These are phyloP conservation scores for Thera obeliscata DNA, from an alignment of 2,888 invertebrate species.

Conservation along the genomic window DNA sequence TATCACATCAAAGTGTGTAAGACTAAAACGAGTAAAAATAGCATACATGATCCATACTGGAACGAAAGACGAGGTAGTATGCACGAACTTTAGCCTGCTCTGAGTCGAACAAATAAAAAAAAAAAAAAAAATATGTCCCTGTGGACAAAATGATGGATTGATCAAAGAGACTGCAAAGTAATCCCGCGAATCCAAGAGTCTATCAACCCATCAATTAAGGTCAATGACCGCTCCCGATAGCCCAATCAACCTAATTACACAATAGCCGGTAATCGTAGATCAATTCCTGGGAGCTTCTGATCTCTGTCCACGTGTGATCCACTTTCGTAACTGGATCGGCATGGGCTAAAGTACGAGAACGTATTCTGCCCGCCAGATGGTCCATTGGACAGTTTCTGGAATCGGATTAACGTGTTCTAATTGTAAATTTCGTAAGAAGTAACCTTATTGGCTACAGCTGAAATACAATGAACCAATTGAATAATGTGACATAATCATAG, in stretches of 20 bases:
- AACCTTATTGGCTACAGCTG: background rate
- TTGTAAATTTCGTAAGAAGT: constrained; percentile 1
- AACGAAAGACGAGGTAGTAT: no score
- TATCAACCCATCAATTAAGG: constrained; percentile 17
- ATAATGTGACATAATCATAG: no score
- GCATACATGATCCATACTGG: no score
- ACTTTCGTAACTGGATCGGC: constrained; percentile 49
- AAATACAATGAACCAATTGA: no score
- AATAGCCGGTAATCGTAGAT: constrained; percentile 63
- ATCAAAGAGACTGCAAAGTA: no score
- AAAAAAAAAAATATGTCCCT: no score
- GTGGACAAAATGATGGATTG: no score
- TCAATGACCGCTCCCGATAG: constrained; percentile 32
- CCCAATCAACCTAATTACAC: constrained; percentile 59
- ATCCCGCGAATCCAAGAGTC: constrained; percentile 22
- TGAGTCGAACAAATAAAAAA: no score
- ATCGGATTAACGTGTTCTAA: constrained; percentile 21
- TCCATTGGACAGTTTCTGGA: constrained; percentile 22
- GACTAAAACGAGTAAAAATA: no score
- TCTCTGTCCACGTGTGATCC: constrained; percentile 46
- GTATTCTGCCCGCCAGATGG: constrained; percentile 21
- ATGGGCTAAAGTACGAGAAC: constrained; percentile 41
- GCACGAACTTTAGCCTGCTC: no score
- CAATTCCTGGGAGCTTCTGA: constrained; percentile 56
- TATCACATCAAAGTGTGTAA: no score